Conservation (phyloP, 2,113 vertebrate genomes). For the Serilophus lunatus region DNA sequence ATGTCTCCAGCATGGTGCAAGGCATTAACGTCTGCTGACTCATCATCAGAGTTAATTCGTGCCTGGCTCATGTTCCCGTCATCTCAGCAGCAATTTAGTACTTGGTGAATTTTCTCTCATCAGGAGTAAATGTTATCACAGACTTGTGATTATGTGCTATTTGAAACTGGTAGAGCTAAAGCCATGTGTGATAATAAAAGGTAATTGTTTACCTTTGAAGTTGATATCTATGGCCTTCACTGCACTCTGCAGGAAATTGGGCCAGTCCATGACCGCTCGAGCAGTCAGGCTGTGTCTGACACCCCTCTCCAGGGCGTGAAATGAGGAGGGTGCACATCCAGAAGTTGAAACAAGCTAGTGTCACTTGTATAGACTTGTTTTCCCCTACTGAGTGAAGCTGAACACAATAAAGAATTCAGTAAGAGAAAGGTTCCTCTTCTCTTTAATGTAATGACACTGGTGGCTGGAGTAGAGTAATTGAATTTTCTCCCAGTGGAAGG, state of each 20-base stretch:
- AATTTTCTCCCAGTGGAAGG: not conserved
- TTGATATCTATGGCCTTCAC: not conserved
- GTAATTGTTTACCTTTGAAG: conserved; percentile 68
- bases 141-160: conserved; percentile 60
- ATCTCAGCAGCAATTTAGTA: conserved; percentile 64
- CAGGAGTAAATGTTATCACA: conserved; percentile 58
- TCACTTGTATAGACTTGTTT: not conserved
- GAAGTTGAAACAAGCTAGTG: not conserved
- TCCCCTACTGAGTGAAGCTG: not conserved
- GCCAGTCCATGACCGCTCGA: not conserved
- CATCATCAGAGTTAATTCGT: conserved; percentile 46
- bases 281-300: not conserved
- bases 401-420: not conserved
- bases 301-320: not conserved
- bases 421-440: not conserved
- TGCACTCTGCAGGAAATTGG: conserved; percentile 34
- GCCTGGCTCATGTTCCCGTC: conserved; percentile 53
- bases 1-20: conserved; percentile 38
- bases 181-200: conserved; percentile 67
- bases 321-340: not conserved
- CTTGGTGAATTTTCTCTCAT: conserved; percentile 63
- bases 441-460: not conserved
- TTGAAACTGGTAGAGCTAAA: conserved; percentile 59
- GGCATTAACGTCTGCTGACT: conserved; percentile 52
- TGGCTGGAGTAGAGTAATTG: not conserved